Evolutionary conservation across 2,888 invertebrate species (phyloP).

Genomic region (Sphecodes monilicornis): DNA sequence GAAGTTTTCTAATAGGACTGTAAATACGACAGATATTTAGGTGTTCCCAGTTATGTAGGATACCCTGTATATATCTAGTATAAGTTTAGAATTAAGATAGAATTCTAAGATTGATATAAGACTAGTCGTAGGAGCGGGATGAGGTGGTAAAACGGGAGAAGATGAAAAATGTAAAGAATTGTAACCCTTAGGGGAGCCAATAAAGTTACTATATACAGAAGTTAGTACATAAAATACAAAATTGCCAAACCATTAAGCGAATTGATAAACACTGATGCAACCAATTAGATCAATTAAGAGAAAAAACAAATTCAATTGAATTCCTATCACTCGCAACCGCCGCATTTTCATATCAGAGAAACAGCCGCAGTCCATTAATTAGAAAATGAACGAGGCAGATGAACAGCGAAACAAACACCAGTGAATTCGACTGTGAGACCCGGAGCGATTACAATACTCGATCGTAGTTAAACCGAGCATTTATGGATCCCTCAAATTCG

Average conservation of each 20-base stretch:
- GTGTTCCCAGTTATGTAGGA: too few species aligned
- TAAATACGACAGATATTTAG: too few species aligned
- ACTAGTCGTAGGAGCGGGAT: too few species aligned
- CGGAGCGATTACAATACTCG: not conserved
- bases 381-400: not conserved
- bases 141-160: too few species aligned
- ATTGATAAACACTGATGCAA: not conserved
- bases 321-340: not conserved
- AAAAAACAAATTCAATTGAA: not conserved
- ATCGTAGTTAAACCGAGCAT: not conserved
- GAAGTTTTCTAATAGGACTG: too few species aligned
- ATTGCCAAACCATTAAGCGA: not conserved
- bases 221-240: not conserved
- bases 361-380: not conserved
- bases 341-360: not conserved
- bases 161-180: too few species aligned
- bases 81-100: too few species aligned
- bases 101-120: too few species aligned
- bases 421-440: not conserved
- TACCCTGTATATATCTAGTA: too few species aligned
- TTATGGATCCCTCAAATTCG: not conserved
- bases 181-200: too few species aligned
- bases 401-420: not conserved
- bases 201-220: too few species aligned
- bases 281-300: not conserved